phyloP scores from a whole-genome alignment of 2,888 invertebrate species.

The Flexamia atlantica region DNA sequence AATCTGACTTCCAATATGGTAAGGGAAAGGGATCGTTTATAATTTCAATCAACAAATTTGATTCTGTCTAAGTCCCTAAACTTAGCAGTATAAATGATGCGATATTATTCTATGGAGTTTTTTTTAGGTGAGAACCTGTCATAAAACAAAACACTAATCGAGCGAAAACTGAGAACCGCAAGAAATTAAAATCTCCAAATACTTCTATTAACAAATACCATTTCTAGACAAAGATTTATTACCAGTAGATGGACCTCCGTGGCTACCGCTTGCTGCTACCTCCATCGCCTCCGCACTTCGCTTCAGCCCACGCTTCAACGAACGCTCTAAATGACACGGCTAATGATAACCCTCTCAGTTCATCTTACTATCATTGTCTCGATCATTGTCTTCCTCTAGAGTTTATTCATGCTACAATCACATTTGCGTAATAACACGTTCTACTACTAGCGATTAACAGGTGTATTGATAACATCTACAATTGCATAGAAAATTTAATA shows the following conservation, averaged over 20 bases:
- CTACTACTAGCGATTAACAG: neutral
- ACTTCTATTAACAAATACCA: neutral
- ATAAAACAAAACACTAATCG: too few relatives aligned
- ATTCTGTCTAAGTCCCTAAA: too few relatives aligned
- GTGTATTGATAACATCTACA: neutral
- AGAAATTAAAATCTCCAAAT: neutral
- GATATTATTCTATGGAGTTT: too few relatives aligned
- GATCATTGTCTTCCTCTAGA: conserved; percentile 7
- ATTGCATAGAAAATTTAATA: too few relatives aligned
- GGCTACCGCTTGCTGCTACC: neutral
- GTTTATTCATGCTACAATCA: neutral
- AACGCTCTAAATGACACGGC: neutral
- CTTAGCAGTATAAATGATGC: too few relatives aligned
- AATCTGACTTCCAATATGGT: too few relatives aligned
- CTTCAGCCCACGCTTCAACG: neutral
- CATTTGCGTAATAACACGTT: neutral
- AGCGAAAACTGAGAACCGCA: too few relatives aligned
- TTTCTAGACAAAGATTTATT: neutral
- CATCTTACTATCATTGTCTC: neutral
- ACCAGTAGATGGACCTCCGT: neutral
- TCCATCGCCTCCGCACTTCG: neutral
- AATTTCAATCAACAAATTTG: too few relatives aligned
- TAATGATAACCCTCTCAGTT: neutral
- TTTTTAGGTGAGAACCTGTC: too few relatives aligned
- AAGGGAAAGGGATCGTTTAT: too few relatives aligned